Evolutionary conservation across 1,140 invertebrate genomes (phyloP).

Genomic region (Nilaparvata lugens): DNA sequence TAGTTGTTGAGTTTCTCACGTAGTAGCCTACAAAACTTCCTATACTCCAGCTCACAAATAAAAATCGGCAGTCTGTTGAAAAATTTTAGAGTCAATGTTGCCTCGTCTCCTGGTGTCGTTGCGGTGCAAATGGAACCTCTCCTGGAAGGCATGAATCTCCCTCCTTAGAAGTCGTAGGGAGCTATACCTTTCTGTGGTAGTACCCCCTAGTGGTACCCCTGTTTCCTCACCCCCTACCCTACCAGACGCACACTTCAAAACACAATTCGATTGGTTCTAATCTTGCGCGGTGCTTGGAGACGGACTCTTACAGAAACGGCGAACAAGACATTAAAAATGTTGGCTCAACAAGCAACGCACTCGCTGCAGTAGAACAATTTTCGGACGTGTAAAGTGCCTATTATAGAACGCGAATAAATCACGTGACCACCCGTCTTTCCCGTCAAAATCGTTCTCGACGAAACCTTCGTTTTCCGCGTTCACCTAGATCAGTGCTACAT

Average conservation of each 20-base stretch:
- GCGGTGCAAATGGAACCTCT: too few species aligned
- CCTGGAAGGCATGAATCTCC: too few species aligned
- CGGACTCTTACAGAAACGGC: not conserved
- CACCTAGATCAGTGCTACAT: too few species aligned
- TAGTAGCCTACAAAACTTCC: too few species aligned
- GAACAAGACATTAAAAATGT: slow-evolving; percentile 12
- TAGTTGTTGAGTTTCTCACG: too few species aligned
- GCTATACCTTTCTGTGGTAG: not conserved
- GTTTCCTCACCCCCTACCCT: not conserved
- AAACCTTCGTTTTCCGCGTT: too few species aligned
- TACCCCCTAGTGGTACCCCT: too few species aligned
- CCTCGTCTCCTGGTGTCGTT: too few species aligned
- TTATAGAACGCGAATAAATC: slow-evolving; percentile 9
- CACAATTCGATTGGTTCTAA: slow-evolving; percentile 15
- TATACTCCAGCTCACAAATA: too few species aligned
- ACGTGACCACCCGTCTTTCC: not conserved
- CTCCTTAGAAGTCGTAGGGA: too few species aligned
- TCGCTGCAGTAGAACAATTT: not conserved
- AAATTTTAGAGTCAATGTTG: too few species aligned
- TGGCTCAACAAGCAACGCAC: slow-evolving; percentile 1
- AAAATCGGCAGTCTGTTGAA: too few species aligned
- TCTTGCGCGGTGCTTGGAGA: not conserved
- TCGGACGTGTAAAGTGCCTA: slow-evolving; percentile 14
- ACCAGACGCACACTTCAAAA: not conserved
- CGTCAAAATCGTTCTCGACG: not conserved